Conservation (phyloP, 2,888 invertebrate genomes). For the Lithophane leautieri region DNA sequence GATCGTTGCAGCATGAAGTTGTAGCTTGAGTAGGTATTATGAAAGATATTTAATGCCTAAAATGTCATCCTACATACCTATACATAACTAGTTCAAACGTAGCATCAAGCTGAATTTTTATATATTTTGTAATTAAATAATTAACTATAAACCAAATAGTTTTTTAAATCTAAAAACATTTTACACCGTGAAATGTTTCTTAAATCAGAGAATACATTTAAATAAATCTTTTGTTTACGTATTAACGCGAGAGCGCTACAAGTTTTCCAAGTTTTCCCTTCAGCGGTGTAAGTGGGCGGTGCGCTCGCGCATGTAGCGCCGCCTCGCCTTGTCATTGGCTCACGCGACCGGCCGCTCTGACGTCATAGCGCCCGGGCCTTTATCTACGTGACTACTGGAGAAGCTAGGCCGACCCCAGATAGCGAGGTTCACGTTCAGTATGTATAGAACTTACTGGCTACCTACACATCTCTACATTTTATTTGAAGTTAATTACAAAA, state of each 20-base stretch:
- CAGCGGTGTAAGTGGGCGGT: slow-evolving; percentile 81
- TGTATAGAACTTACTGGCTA: slow-evolving; percentile 38
- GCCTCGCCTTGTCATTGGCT: slow-evolving; percentile 85
- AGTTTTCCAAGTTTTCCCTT: slow-evolving; percentile 85
- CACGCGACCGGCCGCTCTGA: slow-evolving; percentile 84
- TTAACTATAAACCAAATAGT: background rate
- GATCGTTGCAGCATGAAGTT: background rate
- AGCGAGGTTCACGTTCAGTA: slow-evolving; percentile 62
- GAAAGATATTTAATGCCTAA: background rate
- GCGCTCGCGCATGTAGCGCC: slow-evolving; percentile 80
- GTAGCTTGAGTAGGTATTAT: background rate
- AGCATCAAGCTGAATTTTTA: no score
- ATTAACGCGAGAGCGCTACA: slow-evolving; percentile 24
- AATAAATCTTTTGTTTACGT: slow-evolving; percentile 26
- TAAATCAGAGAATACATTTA: background rate
- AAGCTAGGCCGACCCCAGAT: slow-evolving; percentile 69
- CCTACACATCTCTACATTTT: slow-evolving; percentile 10
- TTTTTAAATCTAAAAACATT: background rate
- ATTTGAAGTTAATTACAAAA: background rate
- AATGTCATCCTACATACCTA: background rate
- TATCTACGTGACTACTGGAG: slow-evolving; percentile 78
- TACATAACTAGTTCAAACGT: background rate
- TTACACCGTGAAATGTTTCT: no score
- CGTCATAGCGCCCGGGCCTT: slow-evolving; percentile 83
- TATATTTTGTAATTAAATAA: background rate